Conservation (phyloP, 2,113 vertebrate genomes). For the Callipepla squamata region DNA sequence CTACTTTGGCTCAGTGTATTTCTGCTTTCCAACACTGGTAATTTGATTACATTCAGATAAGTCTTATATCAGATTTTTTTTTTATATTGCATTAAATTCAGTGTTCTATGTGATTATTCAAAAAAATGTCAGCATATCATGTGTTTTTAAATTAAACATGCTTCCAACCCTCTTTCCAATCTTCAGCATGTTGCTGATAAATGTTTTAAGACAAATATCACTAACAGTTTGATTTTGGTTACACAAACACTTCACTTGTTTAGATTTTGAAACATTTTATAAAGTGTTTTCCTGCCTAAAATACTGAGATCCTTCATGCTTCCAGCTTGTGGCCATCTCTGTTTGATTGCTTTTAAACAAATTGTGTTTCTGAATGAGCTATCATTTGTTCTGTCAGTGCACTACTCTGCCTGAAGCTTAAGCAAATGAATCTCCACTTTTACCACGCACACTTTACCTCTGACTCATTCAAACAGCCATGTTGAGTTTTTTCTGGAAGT, state of each 20-base stretch:
- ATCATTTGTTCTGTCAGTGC: background rate
- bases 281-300: slow-evolving; percentile 7
- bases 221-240: background rate
- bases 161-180: background rate
- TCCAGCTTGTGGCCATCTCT: background rate
- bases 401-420: background rate
- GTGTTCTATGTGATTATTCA: background rate
- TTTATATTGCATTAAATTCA: background rate
- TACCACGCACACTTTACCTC: background rate
- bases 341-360: background rate
- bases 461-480: background rate
- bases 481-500: background rate
- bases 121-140: background rate
- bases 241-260: background rate
- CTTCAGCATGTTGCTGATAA: background rate
- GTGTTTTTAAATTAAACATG: background rate
- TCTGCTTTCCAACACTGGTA: background rate
- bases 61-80: background rate
- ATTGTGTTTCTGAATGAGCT: background rate
- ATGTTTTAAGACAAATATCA: background rate
- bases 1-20: background rate
- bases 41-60: background rate
- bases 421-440: background rate
- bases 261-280: background rate
- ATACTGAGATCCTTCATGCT: background rate